phyloP scores from a whole-genome alignment of 2,113 vertebrate genomes.

The Lanius collurio region DNA sequence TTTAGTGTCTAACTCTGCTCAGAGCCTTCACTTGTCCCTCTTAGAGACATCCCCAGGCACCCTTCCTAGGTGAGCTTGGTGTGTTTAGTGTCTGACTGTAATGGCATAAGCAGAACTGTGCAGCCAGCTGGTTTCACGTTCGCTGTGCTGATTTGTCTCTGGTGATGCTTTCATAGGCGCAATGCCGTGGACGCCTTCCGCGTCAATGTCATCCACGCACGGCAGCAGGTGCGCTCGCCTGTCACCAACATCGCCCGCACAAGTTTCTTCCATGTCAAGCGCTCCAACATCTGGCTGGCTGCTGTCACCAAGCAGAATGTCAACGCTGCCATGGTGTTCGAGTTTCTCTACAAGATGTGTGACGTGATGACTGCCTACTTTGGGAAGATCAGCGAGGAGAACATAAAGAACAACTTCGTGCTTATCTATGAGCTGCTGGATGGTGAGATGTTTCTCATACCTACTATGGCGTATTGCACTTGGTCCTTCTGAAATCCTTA shows the following conservation, averaged over 20 bases:
- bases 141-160: accelerated
- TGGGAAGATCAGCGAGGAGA: conserved; percentile 99
- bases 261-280: conserved; percentile 98
- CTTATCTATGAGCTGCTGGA: conserved; percentile 98
- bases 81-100: background rate
- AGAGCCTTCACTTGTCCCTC: background rate
- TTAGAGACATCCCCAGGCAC: background rate
- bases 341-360: conserved; percentile 99
- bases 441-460: conserved; percentile 74
- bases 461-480: background rate
- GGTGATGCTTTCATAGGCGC: conserved; percentile 75
- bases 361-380: conserved; percentile 99
- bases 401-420: conserved; percentile 99
- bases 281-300: conserved; percentile 99
- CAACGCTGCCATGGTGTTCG: conserved; percentile 99
- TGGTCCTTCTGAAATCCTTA: background rate
- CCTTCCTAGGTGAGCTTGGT: background rate
- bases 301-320: conserved; percentile 99
- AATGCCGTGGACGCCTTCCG: conserved; percentile 98
- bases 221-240: conserved; percentile 97
- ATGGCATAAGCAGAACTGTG: background rate
- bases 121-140: background rate
- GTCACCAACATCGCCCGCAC: conserved; percentile 99
- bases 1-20: background rate
- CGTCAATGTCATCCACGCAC: conserved; percentile 97